Evolutionary conservation across 2,113 vertebrate genomes (phyloP).

Genomic region (Periophthalmodon schlosseri): DNA sequence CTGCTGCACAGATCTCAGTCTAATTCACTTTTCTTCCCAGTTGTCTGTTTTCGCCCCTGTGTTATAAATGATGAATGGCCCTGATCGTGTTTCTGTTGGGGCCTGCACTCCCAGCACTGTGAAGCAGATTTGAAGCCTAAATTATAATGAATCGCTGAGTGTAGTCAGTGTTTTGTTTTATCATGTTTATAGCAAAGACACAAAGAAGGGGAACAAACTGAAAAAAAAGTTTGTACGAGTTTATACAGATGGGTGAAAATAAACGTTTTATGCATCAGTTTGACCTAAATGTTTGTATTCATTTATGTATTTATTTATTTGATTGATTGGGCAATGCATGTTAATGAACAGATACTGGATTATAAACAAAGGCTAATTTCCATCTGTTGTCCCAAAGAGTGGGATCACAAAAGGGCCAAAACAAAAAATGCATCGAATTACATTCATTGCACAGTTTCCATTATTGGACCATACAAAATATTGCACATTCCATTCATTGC

Average conservation of each 20-base stretch:
- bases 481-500: too few relatives aligned
- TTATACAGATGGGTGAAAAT: constrained; percentile 75
- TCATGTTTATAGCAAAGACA: constrained; percentile 43
- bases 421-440: too few relatives aligned
- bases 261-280: constrained; percentile 69
- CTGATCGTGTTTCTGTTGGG: constrained; percentile 46
- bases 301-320: too few relatives aligned
- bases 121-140: constrained; percentile 57
- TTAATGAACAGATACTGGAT: too few relatives aligned
- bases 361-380: too few relatives aligned
- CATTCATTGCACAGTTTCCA: too few relatives aligned
- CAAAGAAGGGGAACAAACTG: constrained; percentile 51
- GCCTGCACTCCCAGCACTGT: constrained; percentile 45
- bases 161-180: constrained; percentile 21
- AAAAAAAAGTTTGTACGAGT: constrained; percentile 58
- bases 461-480: too few relatives aligned
- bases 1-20: constrained; percentile 59
- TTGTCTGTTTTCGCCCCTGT: constrained; percentile 35
- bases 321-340: too few relatives aligned
- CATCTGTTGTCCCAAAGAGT: too few relatives aligned
- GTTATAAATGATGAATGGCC: constrained; percentile 45
- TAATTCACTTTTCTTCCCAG: constrained; percentile 58
- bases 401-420: too few relatives aligned
- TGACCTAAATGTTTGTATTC: constrained; percentile 74
- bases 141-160: constrained; percentile 43